A percentile compares a stretch with the other conserved stretches of the same genome.
Evolutionary conservation across 2,888 invertebrate species (phyloP).

Genomic region (Agrotis segetum): DNA sequence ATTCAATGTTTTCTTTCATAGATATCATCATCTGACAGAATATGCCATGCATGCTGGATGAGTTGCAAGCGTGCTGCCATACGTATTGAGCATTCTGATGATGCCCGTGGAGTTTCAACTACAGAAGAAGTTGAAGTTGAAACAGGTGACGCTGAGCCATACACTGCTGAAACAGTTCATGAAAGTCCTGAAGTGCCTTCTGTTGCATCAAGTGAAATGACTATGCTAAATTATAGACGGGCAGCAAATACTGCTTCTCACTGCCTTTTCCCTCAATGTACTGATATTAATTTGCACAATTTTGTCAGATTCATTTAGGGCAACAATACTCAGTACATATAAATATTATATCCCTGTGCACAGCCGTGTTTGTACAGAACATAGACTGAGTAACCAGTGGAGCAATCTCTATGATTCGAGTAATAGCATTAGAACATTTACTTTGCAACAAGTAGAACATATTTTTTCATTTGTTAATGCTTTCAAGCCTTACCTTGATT

Average conservation of each 20-base stretch:
- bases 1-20: conserved; percentile 11
- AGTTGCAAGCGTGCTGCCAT: too few relatives aligned
- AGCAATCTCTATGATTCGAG: conserved; percentile 5
- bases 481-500: too few relatives aligned
- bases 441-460: too few relatives aligned
- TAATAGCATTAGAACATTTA: too few relatives aligned
- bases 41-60: conserved; percentile 2
- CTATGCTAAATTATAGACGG: not conserved
- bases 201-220: not conserved
- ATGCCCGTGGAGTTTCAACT: too few relatives aligned
- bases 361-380: conserved; percentile 19
- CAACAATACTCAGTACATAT: conserved; percentile 12
- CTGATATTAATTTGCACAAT: too few relatives aligned
- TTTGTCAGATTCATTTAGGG: too few relatives aligned
- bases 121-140: not conserved
- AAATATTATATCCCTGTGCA: conserved; percentile 28
- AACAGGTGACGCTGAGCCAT: conserved; percentile 24
- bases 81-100: too few relatives aligned
- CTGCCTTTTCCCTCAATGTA: too few relatives aligned
- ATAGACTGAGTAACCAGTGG: conserved; percentile 15
- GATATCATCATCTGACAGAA: conserved; percentile 19
- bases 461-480: conserved; percentile 28
- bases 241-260: too few relatives aligned
- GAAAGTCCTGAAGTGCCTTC: conserved; percentile 12
- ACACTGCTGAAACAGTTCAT: conserved; percentile 2